Base-by-base conservation (phyloP, 2,797 vertebrate genomes). In the Buphagus erythrorhynchus region DNA sequence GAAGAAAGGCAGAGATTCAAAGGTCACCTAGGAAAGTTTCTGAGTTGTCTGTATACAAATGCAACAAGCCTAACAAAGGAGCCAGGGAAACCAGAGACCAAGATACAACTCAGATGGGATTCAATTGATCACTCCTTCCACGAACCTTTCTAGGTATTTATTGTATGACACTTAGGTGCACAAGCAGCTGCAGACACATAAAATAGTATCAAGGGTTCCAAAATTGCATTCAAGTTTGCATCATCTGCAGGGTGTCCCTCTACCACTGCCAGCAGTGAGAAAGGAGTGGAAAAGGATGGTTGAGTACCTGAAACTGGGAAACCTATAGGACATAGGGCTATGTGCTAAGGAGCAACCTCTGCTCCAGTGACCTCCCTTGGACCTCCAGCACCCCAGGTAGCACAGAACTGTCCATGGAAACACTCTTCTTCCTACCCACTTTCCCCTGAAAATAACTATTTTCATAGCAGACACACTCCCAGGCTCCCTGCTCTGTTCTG, bases 1-100 rank as follows among this genome's bases (percentile, higher is more conserved):
- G 82, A 96, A 97, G 76, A 94, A 96, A 88, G 74, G 40, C 85
- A 94, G 90, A 95, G 88, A 91, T 96, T 95, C 90, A 96, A 87
- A 96, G 91, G 95, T 97, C 92, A 92, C 88, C 86, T 78, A 78
- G 71, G 90, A 95, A 96, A 96, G 94, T 95, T 96, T 96, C 90
- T 89, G 65, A 97, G 95, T 86, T 94, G 55, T 81, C 94, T 94
- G 89, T 96, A 97, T 92, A 97, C 95, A 96, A 96, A 93, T 96
- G 90, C 13, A n/a, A 91, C 91, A 80, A 94, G 66, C 2, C 0
- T 61, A 90, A 96, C 87, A 96, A 96, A 95, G 73, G 80, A 88
- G 77, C 35, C 49, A 54, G 51, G 79, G 63, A 90, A 96, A 90
- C 59, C 55, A 82, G 74, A 91, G 43, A 86, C 87, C 48, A 31